Evolutionary conservation across 2,113 vertebrate genomes (phyloP), one percentile per base, ranked within the genome.

Genomic region (Pachycephala philippinensis): DNA sequence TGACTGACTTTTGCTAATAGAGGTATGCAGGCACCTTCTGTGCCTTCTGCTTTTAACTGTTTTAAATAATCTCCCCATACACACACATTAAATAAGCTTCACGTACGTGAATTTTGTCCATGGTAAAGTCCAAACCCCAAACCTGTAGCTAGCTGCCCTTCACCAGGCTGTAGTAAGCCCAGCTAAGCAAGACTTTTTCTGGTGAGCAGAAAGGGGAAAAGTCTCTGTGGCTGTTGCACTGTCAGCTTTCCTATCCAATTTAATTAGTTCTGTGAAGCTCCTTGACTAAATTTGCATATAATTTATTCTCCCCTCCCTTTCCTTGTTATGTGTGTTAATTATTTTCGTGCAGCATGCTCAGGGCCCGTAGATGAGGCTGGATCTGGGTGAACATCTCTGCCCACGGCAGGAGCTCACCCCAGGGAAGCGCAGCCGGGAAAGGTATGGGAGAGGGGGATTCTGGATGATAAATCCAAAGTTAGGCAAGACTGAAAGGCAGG

Each of bases 211-310:
- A 94, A 42, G 49, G 19, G 64, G 2, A 26, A 35, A 89, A 81
- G 10, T 89, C 71, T 93, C 71, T 81, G 72, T 91, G 80, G 71
- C 49, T 89, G 72, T 59, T 31, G 39, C 66, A 78, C 83, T 95
- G 91, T 93, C 94, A 95, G 84, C 33, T 84, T 95, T 89, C 40
- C 69, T 84, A 90, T 70, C 64, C 69, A 44, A 93, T 96, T 93
- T 97, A 97, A 96, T 96, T 93, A 96, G 91, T 75, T 95, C 92
- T 89, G 91, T 78, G 86, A 68, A 92, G 86, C 60, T 95, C 40
- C 89, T 95, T 91, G 94, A 89, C 86, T 95, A 94, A 76, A 96
- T 96, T 93, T 95, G 87, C 89, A 95, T 95, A 44, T 91, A 89
- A 96, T 95, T 95, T 95, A 92, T 92, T 84, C 89, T 91, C 49